A percentile compares a stretch with the other conserved stretches of the same genome.
Evolutionary conservation across 1,140 invertebrate genomes (phyloP).

Genomic region (Drosophila ohnishii): DNA sequence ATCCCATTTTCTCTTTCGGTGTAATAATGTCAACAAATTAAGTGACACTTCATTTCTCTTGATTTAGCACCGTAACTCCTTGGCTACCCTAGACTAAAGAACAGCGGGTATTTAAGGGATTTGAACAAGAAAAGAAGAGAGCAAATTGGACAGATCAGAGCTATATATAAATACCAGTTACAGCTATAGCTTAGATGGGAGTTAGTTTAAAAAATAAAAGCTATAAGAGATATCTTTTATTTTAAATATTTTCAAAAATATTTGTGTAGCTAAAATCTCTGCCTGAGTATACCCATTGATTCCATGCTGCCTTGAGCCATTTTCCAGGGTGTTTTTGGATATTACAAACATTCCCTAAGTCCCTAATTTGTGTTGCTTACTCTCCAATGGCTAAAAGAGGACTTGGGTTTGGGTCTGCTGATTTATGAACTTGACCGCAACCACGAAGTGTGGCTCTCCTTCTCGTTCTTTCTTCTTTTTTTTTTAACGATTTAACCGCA

Average conservation of each 20-base stretch:
- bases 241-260: too few species aligned
- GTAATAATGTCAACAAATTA: constrained; percentile 83
- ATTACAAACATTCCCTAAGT: constrained; percentile 25
- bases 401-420: constrained; percentile 33
- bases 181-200: background rate
- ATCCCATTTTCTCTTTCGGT: constrained; percentile 7
- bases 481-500: constrained; percentile 78
- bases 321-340: constrained; percentile 20
- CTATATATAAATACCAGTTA: too few species aligned
- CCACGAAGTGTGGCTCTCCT: constrained; percentile 64
- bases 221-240: too few species aligned
- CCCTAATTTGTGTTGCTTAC: constrained; percentile 44
- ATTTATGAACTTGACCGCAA: constrained; percentile 81
- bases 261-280: background rate
- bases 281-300: background rate
- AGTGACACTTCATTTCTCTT: constrained; percentile 83
- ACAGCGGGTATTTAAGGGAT: background rate
- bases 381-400: constrained; percentile 6
- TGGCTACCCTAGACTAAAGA: constrained; percentile 7
- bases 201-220: background rate
- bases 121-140: too few species aligned
- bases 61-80: constrained; percentile 64
- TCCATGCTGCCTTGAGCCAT: background rate
- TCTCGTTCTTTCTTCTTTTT: constrained; percentile 34
- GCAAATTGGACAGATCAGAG: background rate